Conservation (phyloP, 1,140 invertebrate species). For the Holotrichia oblita region DNA sequence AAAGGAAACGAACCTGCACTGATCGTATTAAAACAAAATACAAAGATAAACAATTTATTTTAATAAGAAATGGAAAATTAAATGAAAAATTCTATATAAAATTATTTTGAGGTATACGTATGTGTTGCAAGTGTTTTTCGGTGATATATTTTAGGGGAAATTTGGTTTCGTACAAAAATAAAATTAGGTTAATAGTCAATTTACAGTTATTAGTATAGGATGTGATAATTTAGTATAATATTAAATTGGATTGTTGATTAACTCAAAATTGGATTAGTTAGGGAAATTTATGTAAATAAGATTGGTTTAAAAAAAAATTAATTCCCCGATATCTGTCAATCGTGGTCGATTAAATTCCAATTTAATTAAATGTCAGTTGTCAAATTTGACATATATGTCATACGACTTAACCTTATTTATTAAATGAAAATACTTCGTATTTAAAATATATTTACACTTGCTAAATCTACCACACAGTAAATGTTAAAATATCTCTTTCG, state of each 20-base stretch:
- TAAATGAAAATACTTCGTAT: too few species aligned
- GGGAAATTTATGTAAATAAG: background rate
- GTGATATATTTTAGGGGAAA: background rate
- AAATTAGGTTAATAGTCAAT: background rate
- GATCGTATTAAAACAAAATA: background rate
- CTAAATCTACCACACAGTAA: background rate
- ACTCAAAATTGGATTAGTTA: background rate
- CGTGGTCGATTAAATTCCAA: background rate
- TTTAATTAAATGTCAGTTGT: too few species aligned
- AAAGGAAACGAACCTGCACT: background rate
- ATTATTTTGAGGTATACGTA: background rate
- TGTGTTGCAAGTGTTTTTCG: too few species aligned
- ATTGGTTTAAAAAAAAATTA: background rate
- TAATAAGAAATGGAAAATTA: too few species aligned
- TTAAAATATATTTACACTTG: background rate
- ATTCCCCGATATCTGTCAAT: background rate
- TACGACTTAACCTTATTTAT: too few species aligned
- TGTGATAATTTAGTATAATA: background rate
- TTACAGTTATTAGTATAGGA: background rate
- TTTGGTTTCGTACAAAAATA: background rate
- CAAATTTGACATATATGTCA: too few species aligned
- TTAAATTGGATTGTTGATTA: background rate
- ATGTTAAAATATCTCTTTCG: constrained; percentile 13
- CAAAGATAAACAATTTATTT: background rate
- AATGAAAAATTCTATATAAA: too few species aligned